A percentile compares a stretch with the other conserved stretches of the same genome.
These are phyloP conservation scores for Montifringilla adamsi DNA, from an alignment of 2,113 vertebrate species.

Conservation along the genomic window DNA sequence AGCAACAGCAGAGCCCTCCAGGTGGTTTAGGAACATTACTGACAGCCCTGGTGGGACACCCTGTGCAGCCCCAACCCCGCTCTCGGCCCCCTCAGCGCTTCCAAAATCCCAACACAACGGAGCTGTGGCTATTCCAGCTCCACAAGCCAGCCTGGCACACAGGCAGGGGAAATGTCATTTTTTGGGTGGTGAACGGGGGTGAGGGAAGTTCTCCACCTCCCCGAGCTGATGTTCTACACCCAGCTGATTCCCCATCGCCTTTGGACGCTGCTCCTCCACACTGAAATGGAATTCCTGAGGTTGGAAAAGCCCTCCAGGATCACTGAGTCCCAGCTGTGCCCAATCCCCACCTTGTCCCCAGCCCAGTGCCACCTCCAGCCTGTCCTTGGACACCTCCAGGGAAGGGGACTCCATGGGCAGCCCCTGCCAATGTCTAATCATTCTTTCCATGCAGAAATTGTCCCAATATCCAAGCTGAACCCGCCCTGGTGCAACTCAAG, in stretches of 20 bases:
- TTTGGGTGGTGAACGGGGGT: neutral
- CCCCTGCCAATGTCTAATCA: rapidly evolving
- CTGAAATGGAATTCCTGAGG: neutral
- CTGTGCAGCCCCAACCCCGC: neutral
- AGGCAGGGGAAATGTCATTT: neutral
- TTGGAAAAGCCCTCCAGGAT: neutral
- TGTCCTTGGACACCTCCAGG: neutral
- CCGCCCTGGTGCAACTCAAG: neutral
- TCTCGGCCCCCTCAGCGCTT: rapidly evolving
- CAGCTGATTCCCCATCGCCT: rapidly evolving
- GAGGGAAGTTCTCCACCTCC: neutral
- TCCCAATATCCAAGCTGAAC: neutral
- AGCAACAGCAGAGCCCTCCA: neutral
- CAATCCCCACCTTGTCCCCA: neutral
- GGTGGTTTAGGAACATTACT: neutral
- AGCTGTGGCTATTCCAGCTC: rapidly evolving
- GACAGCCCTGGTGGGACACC: neutral
- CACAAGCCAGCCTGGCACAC: rapidly evolving
- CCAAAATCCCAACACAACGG: rapidly evolving
- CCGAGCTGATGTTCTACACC: neutral
- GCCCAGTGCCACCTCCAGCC: neutral
- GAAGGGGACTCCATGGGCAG: neutral
- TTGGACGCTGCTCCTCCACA: rapidly evolving
- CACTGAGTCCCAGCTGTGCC: rapidly evolving
- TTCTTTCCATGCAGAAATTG: neutral